Conservation (phyloP, 2,888 invertebrate species). For the Achlya flavicornis region DNA sequence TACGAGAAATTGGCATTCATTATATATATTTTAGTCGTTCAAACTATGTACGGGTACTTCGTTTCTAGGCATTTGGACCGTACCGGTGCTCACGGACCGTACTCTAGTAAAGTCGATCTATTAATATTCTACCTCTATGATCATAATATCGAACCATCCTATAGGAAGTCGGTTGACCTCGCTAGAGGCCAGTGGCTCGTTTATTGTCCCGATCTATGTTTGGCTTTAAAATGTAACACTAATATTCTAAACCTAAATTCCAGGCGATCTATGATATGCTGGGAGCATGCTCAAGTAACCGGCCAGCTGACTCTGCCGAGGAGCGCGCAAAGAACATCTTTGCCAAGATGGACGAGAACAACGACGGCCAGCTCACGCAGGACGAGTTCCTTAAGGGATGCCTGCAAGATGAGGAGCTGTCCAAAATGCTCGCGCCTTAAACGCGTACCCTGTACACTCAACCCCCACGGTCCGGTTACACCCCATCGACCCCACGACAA, state of each 20-base stretch:
- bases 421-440: conserved; percentile 97
- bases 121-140: no score
- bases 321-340: conserved; percentile 99
- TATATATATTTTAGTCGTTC: no score
- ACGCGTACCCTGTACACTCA: conserved; percentile 36
- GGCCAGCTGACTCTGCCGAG: conserved; percentile 97
- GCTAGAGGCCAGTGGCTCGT: no score
- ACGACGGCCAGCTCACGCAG: conserved; percentile 98
- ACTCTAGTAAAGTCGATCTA: no score
- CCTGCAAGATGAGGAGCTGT: conserved; percentile 97
- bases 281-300: conserved; percentile 97
- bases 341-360: conserved; percentile 99
- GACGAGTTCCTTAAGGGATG: conserved; percentile 99
- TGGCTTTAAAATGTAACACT: not conserved
- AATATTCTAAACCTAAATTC: conserved; percentile 39
- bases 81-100: no score
- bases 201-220: not conserved
- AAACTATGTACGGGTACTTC: no score
- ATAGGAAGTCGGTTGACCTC: no score
- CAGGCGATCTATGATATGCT: conserved; percentile 99
- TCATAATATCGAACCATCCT: no score
- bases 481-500: conserved; percentile 54
- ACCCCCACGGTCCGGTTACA: conserved; percentile 41
- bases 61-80: no score
- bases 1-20: no score